Conservation (phyloP, 2,113 vertebrate species). For the Ceyx margarethae region DNA sequence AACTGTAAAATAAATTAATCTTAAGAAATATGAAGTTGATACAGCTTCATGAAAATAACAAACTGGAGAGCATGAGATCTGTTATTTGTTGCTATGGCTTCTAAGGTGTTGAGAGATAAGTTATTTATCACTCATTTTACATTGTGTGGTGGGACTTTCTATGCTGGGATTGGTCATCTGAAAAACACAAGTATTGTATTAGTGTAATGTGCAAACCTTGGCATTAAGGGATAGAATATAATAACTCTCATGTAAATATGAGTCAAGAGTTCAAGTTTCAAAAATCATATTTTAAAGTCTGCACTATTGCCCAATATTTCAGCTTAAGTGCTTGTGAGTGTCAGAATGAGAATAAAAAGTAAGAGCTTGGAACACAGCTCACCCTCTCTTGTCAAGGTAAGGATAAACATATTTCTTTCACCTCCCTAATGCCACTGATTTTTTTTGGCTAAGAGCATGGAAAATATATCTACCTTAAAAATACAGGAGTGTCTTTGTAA, state of each 20-base stretch:
- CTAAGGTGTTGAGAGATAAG: conserved; percentile 9
- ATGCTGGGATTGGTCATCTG: background rate
- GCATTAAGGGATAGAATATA: conserved; percentile 3
- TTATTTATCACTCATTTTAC: conserved; percentile 29
- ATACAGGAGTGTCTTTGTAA: conserved; percentile 33
- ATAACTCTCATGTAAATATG: conserved; percentile 33
- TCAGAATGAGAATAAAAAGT: conserved; percentile 57
- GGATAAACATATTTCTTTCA: conserved; percentile 39
- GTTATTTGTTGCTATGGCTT: conserved; percentile 16
- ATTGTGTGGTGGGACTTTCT: background rate
- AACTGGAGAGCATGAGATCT: background rate
- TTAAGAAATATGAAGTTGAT: background rate
- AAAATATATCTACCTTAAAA: conserved; percentile 41
- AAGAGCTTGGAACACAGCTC: conserved; percentile 40
- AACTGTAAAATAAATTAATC: conserved; percentile 21
- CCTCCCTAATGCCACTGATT: background rate
- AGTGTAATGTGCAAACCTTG: background rate
- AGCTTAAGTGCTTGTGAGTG: conserved; percentile 58
- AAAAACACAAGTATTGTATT: background rate
- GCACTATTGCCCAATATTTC: conserved; percentile 5
- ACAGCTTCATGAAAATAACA: background rate
- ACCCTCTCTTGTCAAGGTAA: conserved; percentile 35
- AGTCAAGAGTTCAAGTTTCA: conserved; percentile 48
- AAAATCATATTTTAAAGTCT: conserved; percentile 24
- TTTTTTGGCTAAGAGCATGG: conserved; percentile 25